Base-by-base conservation (phyloP, 2,888 invertebrate species). In the Callyntrura guangdongensis region DNA sequence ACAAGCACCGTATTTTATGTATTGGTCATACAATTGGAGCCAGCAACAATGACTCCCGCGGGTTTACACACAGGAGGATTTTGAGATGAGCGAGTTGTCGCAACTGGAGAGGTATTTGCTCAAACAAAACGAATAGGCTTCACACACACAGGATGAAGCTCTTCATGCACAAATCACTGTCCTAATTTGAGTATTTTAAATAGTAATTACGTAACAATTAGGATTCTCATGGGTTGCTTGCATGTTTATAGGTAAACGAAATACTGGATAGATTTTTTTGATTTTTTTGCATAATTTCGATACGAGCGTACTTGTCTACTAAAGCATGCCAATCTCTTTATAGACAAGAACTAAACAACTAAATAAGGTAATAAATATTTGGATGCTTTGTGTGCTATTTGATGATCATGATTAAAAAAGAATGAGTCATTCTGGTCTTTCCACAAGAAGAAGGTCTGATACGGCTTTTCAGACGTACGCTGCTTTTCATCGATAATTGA, bases 21-120 rank as follows among this genome's bases (percentile, higher is more conserved):
- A 87, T 72, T 69, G 67, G 81, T 59, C 79, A 81, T 49, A 22
- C 61, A 22, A 59, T 81, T 87, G 87, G 87, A 81, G 87, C 87
- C 87, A 87, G 82, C 45, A 87, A 72, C 87, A 67, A 6, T 69
- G 82, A 82, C 87, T 82, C 82, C 87, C 45, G 59, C 17, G 22
- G 87, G 53, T 45, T 17, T 1, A 36, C 22, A 53, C 53, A n/a
- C 25, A 79, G 36, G 6, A 64, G 47, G 53, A 47, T 56, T 36
- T 84, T 56, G 47, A 49, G 49, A 61, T 36, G 8, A 25, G 17
- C 61, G 9, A 61, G 61, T 20, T 14, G 25, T 36, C 45, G 4
- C 11, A 74, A 12, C 20, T 17, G 49, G n/a, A n/a, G 22, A 72
- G 12, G 22, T 25, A 47, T 6, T 36, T 36, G 36, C 36, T 36